A percentile compares a stretch with the other conserved stretches of the same genome.
Evolutionary conservation across 2,888 invertebrate genomes (phyloP).

Genomic region (Epinotia demarniana): DNA sequence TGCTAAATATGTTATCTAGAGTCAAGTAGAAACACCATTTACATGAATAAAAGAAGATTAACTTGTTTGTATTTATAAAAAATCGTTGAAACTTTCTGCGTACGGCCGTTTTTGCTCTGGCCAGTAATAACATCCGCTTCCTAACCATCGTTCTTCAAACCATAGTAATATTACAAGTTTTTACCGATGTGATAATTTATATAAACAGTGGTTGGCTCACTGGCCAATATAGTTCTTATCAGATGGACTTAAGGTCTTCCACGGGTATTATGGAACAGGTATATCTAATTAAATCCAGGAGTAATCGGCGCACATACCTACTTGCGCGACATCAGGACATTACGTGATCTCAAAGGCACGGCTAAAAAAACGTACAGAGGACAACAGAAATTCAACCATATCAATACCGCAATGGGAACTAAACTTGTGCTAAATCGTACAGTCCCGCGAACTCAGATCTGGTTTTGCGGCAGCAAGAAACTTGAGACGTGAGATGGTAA

Average conservation of each 20-base stretch:
- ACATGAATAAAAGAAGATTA: not conserved
- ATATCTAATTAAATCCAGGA: slow-evolving; percentile 36
- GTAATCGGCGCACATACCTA: slow-evolving; percentile 16
- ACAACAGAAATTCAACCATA: slow-evolving; percentile 27
- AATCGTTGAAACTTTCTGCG: not conserved
- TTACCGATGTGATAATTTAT: slow-evolving; percentile 13
- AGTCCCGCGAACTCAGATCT: slow-evolving; percentile 50
- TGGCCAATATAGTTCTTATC: slow-evolving; percentile 3
- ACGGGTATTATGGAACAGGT: not conserved
- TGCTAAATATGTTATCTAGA: not conserved
- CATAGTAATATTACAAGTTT: slow-evolving; percentile 22
- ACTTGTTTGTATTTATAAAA: not conserved
- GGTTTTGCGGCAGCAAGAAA: slow-evolving; percentile 62
- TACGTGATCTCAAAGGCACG: slow-evolving; percentile 30
- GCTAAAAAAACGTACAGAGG: slow-evolving; percentile 34
- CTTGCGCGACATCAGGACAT: slow-evolving; percentile 33
- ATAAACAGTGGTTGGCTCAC: slow-evolving; percentile 8
- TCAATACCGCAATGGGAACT: slow-evolving; percentile 17
- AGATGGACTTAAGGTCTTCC: not conserved
- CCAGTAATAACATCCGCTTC: slow-evolving; percentile 22
- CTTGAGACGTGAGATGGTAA: slow-evolving; percentile 62
- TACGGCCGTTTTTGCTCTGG: not conserved
- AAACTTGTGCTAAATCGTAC: slow-evolving; percentile 28
- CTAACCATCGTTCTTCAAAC: slow-evolving; percentile 24
- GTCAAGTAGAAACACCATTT: not conserved